Evolutionary conservation across 2,113 vertebrate species (phyloP).

Genomic region (Stomatorhinus ivindoensis): DNA sequence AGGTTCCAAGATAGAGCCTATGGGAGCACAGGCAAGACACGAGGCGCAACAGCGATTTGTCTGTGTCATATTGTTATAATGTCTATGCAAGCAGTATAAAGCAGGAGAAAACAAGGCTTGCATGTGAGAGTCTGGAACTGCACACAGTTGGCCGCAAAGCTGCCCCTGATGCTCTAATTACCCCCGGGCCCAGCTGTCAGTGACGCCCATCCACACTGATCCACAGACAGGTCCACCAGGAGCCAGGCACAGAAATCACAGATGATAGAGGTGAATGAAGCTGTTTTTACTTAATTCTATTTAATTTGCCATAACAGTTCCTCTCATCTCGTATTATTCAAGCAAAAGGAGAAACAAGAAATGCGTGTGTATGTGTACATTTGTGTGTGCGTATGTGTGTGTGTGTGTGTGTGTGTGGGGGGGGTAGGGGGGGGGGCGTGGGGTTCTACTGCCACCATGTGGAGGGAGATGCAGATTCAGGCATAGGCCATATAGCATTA

Average conservation of each 20-base stretch:
- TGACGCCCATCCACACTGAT: slow-evolving; percentile 43
- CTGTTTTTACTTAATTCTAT: slow-evolving; percentile 71
- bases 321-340: slow-evolving; percentile 46
- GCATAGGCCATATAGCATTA: not conserved
- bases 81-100: not conserved
- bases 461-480: slow-evolving; percentile 31
- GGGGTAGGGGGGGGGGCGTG: not conserved
- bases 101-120: not conserved
- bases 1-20: not conserved
- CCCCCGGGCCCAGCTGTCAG: slow-evolving; percentile 35
- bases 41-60: not conserved
- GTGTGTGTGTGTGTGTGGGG: not conserved
- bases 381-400: too few relatives aligned
- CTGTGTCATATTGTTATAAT: not conserved
- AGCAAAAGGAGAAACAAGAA: slow-evolving; percentile 31
- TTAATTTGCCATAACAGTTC: slow-evolving; percentile 63
- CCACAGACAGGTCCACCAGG: slow-evolving; percentile 54
- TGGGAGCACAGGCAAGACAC: not conserved
- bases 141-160: slow-evolving; percentile 44
- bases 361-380: too few relatives aligned
- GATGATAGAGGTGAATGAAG: slow-evolving; percentile 69
- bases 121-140: slow-evolving; percentile 31
- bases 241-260: slow-evolving; percentile 55
- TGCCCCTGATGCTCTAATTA: slow-evolving; percentile 34
- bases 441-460: slow-evolving; percentile 73